These are phyloP conservation scores for Cliona cf. orientalis DNA, from an alignment of 37 sponge, comb jelly and placozoan genomes.

Conservation along the genomic window DNA sequence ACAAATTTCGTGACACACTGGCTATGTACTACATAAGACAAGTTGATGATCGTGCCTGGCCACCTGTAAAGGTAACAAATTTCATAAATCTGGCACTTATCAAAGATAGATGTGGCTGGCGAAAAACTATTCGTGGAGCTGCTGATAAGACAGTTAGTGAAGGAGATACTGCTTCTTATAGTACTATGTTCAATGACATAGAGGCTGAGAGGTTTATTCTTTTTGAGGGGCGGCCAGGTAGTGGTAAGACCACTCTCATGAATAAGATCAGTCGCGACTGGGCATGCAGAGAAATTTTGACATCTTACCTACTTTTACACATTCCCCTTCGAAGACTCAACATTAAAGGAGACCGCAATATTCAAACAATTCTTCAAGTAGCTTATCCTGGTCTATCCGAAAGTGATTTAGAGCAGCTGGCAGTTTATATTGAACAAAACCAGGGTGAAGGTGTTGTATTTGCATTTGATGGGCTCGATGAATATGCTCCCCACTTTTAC, in stretches of 20 bases:
- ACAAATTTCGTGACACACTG: too few species aligned
- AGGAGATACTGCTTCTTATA: neutral
- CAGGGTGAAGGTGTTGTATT: constrained; percentile 15
- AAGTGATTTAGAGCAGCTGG: neutral
- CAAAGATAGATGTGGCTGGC: too few species aligned
- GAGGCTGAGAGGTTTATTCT: neutral
- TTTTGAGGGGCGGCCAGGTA: constrained; percentile 31
- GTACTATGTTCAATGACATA: neutral
- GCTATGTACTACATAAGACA: too few species aligned
- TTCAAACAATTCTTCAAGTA: too few species aligned
- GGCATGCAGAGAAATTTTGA: neutral
- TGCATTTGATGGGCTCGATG: constrained; percentile 39
- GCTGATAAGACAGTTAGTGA: neutral
- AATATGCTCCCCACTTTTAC: neutral
- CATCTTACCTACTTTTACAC: neutral
- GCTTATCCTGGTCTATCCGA: too few species aligned
- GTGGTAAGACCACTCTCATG: constrained; percentile 38
- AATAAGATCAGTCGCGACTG: constrained; percentile 21
- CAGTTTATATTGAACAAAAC: neutral
- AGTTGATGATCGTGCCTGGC: too few species aligned
- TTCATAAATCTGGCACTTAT: constrained; percentile 22
- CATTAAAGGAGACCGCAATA: neutral
- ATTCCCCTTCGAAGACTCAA: neutral
- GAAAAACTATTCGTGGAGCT: neutral
- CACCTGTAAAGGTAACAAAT: neutral